A percentile compares a stretch with the other conserved stretches of the same genome.
Conservation (phyloP, 2,888 invertebrate species). For the Meta bourneti region DNA sequence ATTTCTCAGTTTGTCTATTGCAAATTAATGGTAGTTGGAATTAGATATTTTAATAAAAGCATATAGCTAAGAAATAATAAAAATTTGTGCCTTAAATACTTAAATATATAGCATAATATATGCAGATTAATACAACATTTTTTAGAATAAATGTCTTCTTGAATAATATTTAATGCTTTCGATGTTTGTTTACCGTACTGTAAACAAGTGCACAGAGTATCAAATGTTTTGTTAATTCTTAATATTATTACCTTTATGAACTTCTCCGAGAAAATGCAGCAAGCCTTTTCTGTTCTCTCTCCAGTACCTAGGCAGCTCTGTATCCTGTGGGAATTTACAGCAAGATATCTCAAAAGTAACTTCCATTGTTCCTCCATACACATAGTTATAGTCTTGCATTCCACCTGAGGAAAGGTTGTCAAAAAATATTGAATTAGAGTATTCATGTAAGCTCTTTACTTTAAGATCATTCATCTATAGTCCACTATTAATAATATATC, state of each 20-base stretch:
- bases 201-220: not conserved
- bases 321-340: constrained; percentile 93
- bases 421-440: constrained; percentile 4
- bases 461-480: not conserved
- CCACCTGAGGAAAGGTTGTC: constrained; percentile 84
- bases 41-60: too few relatives aligned
- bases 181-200: not conserved
- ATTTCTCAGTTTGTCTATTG: too few relatives aligned
- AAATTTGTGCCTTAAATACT: too few relatives aligned
- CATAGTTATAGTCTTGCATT: constrained; percentile 97
- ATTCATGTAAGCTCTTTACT: too few relatives aligned
- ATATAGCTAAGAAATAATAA: too few relatives aligned
- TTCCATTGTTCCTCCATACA: constrained; percentile 96
- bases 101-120: too few relatives aligned
- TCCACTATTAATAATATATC: not conserved
- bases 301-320: constrained; percentile 91
- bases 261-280: constrained; percentile 91
- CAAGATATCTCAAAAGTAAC: constrained; percentile 96
- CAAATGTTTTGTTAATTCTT: not conserved
- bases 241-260: constrained; percentile 85
- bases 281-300: constrained; percentile 92
- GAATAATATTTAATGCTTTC: too few relatives aligned
- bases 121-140: too few relatives aligned
- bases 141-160: too few relatives aligned
- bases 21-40: too few relatives aligned